Conservation (phyloP, 2,888 invertebrate species). For the Tetramorium bicarinatum region DNA sequence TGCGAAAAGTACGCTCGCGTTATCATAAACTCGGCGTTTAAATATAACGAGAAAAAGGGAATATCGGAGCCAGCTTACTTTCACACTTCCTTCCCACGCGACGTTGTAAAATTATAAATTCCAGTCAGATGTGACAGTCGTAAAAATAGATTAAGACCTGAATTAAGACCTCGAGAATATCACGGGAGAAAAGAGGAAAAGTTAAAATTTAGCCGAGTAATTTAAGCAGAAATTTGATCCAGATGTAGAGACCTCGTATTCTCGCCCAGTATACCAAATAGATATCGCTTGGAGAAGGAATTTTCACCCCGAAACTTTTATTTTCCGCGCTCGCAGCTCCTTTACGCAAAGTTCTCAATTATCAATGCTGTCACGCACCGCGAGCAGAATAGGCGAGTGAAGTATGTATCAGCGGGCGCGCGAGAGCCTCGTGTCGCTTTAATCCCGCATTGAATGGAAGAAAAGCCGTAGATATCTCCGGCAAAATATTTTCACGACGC, state of each 20-base stretch:
- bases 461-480: background rate
- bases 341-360: slow-evolving; percentile 6
- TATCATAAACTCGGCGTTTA: slow-evolving; percentile 34
- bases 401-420: slow-evolving; percentile 1
- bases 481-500: slow-evolving; percentile 46
- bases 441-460: slow-evolving; percentile 39
- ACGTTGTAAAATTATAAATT: slow-evolving; percentile 23
- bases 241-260: background rate
- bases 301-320: background rate
- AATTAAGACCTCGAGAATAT: background rate
- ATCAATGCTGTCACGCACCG: slow-evolving; percentile 1
- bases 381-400: background rate
- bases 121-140: background rate
- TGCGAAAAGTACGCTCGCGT: slow-evolving; percentile 34
- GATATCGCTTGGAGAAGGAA: background rate
- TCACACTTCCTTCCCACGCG: background rate
- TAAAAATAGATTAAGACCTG: background rate
- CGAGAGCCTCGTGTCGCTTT: slow-evolving; percentile 5
- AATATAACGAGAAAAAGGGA: slow-evolving; percentile 20
- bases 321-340: background rate
- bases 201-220: background rate
- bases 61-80: slow-evolving; percentile 7
- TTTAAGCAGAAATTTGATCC: background rate
- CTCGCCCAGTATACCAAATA: background rate
- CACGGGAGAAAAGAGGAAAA: background rate